These are phyloP conservation scores for Syngnathus floridae DNA, from an alignment of 2,113 vertebrate genomes.

Conservation along the genomic window DNA sequence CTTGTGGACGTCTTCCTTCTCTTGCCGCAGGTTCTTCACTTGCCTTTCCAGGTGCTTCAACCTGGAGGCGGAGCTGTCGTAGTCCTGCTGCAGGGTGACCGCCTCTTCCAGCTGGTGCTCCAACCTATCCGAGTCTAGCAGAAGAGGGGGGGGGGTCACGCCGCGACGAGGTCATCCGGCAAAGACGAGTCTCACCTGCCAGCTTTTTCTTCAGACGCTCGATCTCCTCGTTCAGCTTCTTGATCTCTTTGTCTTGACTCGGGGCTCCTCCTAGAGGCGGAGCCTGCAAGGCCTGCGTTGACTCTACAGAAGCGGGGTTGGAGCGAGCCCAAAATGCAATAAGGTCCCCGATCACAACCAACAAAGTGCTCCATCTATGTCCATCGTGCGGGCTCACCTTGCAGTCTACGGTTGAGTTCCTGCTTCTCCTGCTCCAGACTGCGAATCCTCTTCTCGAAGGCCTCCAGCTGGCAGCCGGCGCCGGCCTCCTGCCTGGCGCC, in stretches of 20 bases:
- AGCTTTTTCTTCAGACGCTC: slow-evolving; percentile 89
- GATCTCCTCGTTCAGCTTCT: slow-evolving; percentile 92
- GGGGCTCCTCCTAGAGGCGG: slow-evolving; percentile 75
- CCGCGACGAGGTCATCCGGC: not conserved
- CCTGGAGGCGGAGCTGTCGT: slow-evolving; percentile 81
- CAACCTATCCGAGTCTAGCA: slow-evolving; percentile 81
- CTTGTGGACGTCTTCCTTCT: slow-evolving; percentile 93
- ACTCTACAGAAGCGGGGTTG: slow-evolving; percentile 66
- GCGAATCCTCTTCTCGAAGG: slow-evolving; percentile 83
- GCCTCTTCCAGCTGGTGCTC: slow-evolving; percentile 88
- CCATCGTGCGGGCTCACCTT: slow-evolving; percentile 67
- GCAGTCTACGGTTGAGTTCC: slow-evolving; percentile 86
- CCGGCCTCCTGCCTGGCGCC: slow-evolving; percentile 62
- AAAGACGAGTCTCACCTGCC: slow-evolving; percentile 70
- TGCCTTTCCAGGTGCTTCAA: slow-evolving; percentile 86
- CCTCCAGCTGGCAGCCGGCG: slow-evolving; percentile 80
- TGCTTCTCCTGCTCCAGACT: slow-evolving; percentile 91
- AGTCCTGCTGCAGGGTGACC: slow-evolving; percentile 80
- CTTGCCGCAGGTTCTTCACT: slow-evolving; percentile 77
- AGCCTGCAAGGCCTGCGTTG: slow-evolving; percentile 80
- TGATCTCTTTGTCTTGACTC: slow-evolving; percentile 85
- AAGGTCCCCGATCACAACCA: too few species aligned
- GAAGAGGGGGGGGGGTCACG: not conserved
- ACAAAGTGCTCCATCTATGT: too few species aligned
- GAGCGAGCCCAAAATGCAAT: too few species aligned